Base-by-base conservation (phyloP, 2,797 vertebrate species). In the Kryptolebias ocellatus region DNA sequence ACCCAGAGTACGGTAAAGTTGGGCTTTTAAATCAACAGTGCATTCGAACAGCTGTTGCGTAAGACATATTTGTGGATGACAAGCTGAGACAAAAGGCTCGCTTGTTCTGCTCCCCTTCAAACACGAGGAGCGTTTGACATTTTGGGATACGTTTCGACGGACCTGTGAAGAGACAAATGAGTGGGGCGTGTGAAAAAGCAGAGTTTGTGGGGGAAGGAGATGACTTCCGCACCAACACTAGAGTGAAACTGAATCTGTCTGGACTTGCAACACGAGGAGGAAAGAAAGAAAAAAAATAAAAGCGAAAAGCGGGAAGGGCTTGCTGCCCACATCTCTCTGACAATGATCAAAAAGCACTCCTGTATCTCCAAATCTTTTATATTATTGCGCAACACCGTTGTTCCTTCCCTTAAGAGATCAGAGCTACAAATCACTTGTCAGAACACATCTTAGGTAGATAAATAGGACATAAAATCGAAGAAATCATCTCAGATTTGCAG, bases 161-260 rank as follows among this genome's bases (percentile, higher is more conserved):
- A 49, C 4, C 10, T 31, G 10, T 16, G 37, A 44, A 61, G 52
- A 54, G 64, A 3, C 27, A 34, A 16, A 9, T 15, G 9, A 57
- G 53, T 28, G 64, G 4, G 0, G 51, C 44, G 56, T 34, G 62
- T 46, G 9, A 39, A 46, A 52, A 37, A 37, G 24, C 14, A 12
- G 42, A 44, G 6, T n/a, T 27, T 10, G 6, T 28, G 24, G 57
- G 29, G 39, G 39, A 18, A 46, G 5, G 15, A 31, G 28, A 18
- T 18, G 42, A 8, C 37, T 15, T 0, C 0, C 9, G 45, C 1
- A 31, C 3, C 39, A 14, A 42, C 14, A 12, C 14, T 42, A 4
- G 27, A 50, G 44, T 76, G 74, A 83, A 49, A 76, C 76, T 67
- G 11, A 60, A 71, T 17, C 39, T 70, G 86, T 70, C 79, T 55